A percentile compares a stretch with the other conserved stretches of the same genome.
Evolutionary conservation across 1,140 invertebrate genomes (phyloP).

Genomic region (Physella acuta): DNA sequence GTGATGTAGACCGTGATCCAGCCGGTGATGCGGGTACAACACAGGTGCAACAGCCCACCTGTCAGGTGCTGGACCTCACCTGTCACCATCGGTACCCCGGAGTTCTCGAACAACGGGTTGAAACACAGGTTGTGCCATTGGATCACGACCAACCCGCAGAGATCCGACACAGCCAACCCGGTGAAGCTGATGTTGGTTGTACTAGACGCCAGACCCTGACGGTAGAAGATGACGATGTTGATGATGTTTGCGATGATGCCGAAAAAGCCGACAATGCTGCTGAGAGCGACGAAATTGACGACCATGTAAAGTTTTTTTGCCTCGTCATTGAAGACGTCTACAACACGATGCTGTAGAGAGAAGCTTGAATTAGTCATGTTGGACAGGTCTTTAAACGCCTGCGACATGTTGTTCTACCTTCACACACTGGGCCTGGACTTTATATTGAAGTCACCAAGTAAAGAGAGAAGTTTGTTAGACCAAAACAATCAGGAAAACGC

Average conservation of each 20-base stretch:
- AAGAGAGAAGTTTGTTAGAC: too few species aligned
- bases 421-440: too few species aligned
- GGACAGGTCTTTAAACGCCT: background rate
- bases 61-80: slow-evolving; percentile 1
- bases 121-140: background rate
- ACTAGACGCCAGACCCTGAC: background rate
- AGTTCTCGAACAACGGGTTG: background rate
- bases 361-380: background rate
- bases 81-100: background rate
- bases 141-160: background rate
- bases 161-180: background rate
- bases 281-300: background rate
- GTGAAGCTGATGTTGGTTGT: slow-evolving; percentile 7
- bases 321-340: background rate
- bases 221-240: background rate
- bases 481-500: too few species aligned
- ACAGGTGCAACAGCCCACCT: background rate
- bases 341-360: background rate
- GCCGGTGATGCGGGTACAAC: background rate
- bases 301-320: background rate
- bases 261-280: background rate
- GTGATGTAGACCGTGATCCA: slow-evolving; percentile 11
- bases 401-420: too few species aligned
- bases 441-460: too few species aligned
- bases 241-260: background rate